Evolutionary conservation across 1,140 invertebrate genomes (phyloP), one percentile per base, ranked within the genome.

Genomic region (Stegodyphus dumicola): DNA sequence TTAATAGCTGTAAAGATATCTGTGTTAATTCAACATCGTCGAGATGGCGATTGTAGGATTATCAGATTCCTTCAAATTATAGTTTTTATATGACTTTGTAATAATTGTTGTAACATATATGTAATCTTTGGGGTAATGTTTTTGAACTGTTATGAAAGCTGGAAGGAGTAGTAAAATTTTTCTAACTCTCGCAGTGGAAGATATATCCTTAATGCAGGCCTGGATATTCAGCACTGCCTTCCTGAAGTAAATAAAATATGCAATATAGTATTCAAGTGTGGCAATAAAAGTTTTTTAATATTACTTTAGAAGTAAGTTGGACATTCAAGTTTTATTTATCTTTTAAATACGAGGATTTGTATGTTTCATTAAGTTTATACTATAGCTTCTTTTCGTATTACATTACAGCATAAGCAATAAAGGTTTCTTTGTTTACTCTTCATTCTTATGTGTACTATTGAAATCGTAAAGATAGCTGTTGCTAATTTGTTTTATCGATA

Each of bases 71-170:
- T 76, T 84, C 81, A 76, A 60, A 9, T 54, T 75, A 76, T 75
- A 75, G 70, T 74, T 84, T 80, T 84, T 84, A 76, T 76, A 84
- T 84, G 73, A 84, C 81, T 84, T 84, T 84, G 76, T 84, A 70
- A 84, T 5, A 56, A 76, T 56, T 84, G 81, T 84, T 84, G 73
- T 84, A 75, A 67, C 69, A 74, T 33, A 33, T 81, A 76, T 84
- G 81, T 76, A 60, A 84, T 51, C 69, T 84, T 83, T 75, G 71
- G 79, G 56, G 71, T 83, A 65, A 73, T 81, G 56, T 83, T 83
- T 83, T 75, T 83, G 71, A 83, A 67, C 52, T 74, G 79, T 74
- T 74, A 75, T 6, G 13, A 51, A 33, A 33, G 33, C 33, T 33
- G 33, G 33, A 33, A 33, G 33, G 33, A 3, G 33, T 33, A 33